Conservation (phyloP, 2,113 vertebrate species). For the Macaca nemestrina region DNA sequence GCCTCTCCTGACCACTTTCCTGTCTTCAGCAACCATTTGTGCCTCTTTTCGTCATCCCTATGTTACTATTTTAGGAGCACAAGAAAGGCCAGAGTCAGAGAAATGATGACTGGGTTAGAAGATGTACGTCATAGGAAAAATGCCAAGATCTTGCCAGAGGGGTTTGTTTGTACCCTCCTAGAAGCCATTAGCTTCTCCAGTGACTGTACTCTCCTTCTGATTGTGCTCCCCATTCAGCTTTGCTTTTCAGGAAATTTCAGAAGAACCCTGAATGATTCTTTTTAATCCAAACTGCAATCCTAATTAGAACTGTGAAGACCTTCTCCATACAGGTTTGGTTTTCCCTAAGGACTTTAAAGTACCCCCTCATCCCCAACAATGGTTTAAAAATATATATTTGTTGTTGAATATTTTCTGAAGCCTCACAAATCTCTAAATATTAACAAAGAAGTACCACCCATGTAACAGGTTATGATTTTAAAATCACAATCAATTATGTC, state of each 20-base stretch:
- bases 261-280: not conserved
- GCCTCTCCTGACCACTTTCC: not conserved
- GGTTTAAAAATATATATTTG: not conserved
- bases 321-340: not conserved
- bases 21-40: not conserved
- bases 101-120: not conserved
- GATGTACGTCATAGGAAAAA: not conserved
- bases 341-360: not conserved
- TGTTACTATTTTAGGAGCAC: not conserved
- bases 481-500: not conserved
- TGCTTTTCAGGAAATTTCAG: not conserved
- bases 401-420: constrained; percentile 3
- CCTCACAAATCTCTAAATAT: not conserved
- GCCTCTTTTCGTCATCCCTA: not conserved
- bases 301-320: not conserved
- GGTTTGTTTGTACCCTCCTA: not conserved
- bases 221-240: not conserved
- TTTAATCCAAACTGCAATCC: not conserved
- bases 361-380: not conserved
- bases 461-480: not conserved
- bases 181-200: not conserved
- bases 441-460: not conserved
- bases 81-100: not conserved
- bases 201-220: not conserved
- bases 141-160: not conserved